These are phyloP conservation scores for Sycobia sp. DNA, from an alignment of 1,140 invertebrate species.

Conservation along the genomic window DNA sequence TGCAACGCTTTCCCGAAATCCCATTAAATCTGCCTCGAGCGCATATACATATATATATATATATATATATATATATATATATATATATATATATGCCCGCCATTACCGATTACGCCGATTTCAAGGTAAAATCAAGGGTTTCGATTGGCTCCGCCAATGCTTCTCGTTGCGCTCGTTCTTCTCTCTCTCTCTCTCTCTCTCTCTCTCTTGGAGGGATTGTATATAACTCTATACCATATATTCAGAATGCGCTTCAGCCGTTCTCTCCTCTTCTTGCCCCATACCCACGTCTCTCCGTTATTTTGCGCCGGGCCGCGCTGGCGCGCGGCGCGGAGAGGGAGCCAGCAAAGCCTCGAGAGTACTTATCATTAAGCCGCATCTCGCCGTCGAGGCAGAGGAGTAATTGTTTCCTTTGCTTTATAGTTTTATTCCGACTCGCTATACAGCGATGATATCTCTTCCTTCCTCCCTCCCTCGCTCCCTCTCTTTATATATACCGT, in stretches of 20 bases:
- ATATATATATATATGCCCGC: too few species aligned
- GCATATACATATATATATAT: too few species aligned
- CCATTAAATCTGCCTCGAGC: neutral
- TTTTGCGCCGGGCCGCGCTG: neutral
- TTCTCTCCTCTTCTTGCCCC: too few species aligned
- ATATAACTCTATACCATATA: too few species aligned
- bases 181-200: too few species aligned
- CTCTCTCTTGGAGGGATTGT: too few species aligned
- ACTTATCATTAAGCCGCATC: constrained; percentile 55
- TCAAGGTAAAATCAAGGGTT: constrained; percentile 23
- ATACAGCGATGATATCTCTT: constrained; percentile 50
- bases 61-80: too few species aligned
- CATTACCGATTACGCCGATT: constrained; percentile 25
- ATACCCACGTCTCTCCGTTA: neutral
- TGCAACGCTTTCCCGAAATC: neutral
- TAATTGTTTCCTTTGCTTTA: constrained; percentile 57
- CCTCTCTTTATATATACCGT: too few species aligned
- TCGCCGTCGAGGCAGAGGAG: constrained; percentile 41
- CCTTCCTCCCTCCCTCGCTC: neutral
- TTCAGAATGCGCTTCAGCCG: too few species aligned
- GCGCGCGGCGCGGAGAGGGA: neutral
- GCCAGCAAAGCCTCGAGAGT: constrained; percentile 4
- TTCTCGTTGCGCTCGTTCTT: constrained; percentile 24
- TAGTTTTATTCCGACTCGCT: constrained; percentile 52
- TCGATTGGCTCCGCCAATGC: constrained; percentile 10